These are phyloP conservation scores for Oostethus manadensis DNA, from an alignment of 2,113 vertebrate species.

Conservation along the genomic window DNA sequence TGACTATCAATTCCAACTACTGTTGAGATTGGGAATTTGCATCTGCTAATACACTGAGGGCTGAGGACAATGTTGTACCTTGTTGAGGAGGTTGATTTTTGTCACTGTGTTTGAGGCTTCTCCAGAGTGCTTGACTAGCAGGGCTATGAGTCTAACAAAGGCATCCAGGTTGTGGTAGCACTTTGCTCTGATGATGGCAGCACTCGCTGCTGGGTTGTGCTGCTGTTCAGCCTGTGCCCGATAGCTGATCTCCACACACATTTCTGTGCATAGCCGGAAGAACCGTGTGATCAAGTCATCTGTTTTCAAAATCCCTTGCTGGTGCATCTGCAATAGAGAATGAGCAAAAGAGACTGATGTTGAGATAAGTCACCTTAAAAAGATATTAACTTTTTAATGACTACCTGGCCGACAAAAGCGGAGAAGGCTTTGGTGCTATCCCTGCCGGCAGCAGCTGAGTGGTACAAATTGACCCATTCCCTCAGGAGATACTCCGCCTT, in stretches of 20 bases:
- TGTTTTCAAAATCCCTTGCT: constrained; percentile 97
- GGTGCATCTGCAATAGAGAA: constrained; percentile 83
- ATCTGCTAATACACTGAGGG: background rate
- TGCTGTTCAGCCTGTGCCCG: constrained; percentile 96
- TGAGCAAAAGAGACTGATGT: background rate
- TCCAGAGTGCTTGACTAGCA: constrained; percentile 97
- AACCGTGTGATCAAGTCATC: constrained; percentile 97
- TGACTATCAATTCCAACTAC: background rate
- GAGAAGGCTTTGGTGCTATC: constrained; percentile 99
- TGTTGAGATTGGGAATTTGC: no score
- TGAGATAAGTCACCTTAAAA: no score
- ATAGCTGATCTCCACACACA: constrained; percentile 99
- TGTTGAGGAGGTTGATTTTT: constrained; percentile 98
- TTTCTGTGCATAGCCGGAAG: constrained; percentile 96
- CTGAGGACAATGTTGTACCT: constrained; percentile 63
- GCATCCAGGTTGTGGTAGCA: constrained; percentile 98
- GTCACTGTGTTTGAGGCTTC: constrained; percentile 98
- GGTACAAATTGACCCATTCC: constrained; percentile 99
- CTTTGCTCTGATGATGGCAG: constrained; percentile 96
- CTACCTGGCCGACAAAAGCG: constrained; percentile 98
- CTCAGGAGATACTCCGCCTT: constrained; percentile 96
- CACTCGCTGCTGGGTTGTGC: constrained; percentile 95
- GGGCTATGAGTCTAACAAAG: constrained; percentile 92
- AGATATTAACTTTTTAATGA: background rate
- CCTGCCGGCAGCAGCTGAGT: constrained; percentile 94